Percentiles rank a stretch among this genome's conserved stretches.
Evolutionary conservation across 2,113 vertebrate species (phyloP).

Genomic region (Gymnogyps californianus): DNA sequence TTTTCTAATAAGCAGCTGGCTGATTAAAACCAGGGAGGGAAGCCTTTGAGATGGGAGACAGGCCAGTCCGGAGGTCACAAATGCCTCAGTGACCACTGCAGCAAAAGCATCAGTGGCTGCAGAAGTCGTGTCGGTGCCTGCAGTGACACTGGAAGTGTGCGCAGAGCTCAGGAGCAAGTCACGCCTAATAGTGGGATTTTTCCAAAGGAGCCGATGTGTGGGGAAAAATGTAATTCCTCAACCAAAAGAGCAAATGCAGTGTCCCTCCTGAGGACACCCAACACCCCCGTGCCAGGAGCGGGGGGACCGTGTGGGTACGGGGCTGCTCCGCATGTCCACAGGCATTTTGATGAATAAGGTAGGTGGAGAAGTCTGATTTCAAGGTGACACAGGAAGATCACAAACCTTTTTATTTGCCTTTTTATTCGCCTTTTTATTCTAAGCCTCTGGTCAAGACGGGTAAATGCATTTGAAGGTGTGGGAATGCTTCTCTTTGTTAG

Average conservation of each 20-base stretch:
- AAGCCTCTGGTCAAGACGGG: neutral
- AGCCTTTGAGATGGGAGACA: neutral
- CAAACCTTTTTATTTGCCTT: neutral
- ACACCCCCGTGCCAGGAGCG: accelerated
- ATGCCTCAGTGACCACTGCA: neutral
- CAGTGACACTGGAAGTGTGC: neutral
- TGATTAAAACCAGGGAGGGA: neutral
- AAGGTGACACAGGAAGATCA: neutral
- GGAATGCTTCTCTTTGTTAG: neutral
- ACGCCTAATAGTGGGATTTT: accelerated
- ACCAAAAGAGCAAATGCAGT: neutral
- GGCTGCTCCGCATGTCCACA: neutral
- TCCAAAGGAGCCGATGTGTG: accelerated
- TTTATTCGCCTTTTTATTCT: neutral
- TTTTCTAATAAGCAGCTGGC: neutral
- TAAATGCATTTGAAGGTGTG: neutral
- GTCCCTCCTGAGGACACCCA: neutral
- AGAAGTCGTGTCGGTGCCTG: neutral
- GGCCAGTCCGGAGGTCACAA: neutral
- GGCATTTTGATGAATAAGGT: neutral
- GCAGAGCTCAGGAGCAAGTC: neutral
- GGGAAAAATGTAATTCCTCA: neutral
- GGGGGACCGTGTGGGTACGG: accelerated
- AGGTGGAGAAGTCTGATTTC: neutral
- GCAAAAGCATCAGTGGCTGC: neutral